Evolutionary conservation across 2,888 invertebrate species (phyloP), one percentile per base, ranked within the genome.

Genomic region (Fragum fragum): DNA sequence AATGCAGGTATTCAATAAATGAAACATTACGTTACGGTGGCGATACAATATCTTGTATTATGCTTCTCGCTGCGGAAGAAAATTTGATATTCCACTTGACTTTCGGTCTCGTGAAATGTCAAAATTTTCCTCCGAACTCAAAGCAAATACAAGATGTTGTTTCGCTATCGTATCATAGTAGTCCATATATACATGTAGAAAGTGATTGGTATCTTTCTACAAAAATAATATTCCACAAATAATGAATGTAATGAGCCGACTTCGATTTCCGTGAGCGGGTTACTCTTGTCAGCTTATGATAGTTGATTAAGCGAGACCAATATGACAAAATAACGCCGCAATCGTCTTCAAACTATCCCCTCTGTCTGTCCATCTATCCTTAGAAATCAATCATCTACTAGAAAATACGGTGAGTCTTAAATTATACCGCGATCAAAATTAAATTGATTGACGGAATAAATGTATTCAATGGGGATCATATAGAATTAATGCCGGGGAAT

Each of bases 391-490:
- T 66, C 66, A 66, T 42, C 21, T 11, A 28, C 32, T 18, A 42
- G 42, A 66, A n/a, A 42, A 42, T 21, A 36, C 21, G 66, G 32
- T 66, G 32, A 66, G 42, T 66, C 66, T 66, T 42, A 85, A 85
- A 79, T 85, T 79, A 79, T 81, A 79, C 76, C 52, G 72, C 71
- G 74, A 85, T 85, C 81, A 85, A 85, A 85, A 81, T 85, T 85
- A 81, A 81, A 81, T 85, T 85, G 85, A 85, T 85, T 79, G 85
- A 79, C 79, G 85, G 77, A 76, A 66, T 42, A 85, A 84, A 85
- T 85, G 85, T 85, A 81, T 76, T 85, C 81, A 85, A 85, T 74
- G 76, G 68, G 78, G 85, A 79, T 79, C 70, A 76, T 70, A 69
- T 68, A 66, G 78, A 84, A 84, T 84, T 84, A 85, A 85, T 79